Evolutionary conservation across 2,113 vertebrate genomes (phyloP).

Genomic region (Mungos mungo): DNA sequence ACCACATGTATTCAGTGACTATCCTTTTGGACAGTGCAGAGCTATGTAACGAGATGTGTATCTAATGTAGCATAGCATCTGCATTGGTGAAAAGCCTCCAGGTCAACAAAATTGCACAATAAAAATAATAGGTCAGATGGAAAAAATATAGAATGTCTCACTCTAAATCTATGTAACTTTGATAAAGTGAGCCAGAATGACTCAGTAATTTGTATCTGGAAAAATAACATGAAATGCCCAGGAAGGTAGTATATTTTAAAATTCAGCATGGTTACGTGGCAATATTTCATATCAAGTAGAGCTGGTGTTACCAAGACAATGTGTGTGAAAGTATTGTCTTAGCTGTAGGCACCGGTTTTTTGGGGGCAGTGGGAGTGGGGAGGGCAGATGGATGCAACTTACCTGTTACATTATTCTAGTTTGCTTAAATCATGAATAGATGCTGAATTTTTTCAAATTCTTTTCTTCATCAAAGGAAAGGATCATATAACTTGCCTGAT

Average conservation of each 20-base stretch:
- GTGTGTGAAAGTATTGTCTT: neutral
- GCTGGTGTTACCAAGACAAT: neutral
- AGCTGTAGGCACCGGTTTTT: neutral
- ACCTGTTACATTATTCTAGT: neutral
- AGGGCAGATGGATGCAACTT: neutral
- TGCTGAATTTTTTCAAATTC: neutral
- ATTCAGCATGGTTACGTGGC: neutral
- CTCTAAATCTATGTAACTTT: neutral
- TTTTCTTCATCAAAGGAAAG: neutral
- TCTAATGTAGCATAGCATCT: neutral
- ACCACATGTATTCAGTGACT: neutral
- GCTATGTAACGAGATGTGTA: neutral
- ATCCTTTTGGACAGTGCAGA: neutral
- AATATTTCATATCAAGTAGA: neutral
- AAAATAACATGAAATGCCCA: neutral
- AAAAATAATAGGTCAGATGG: neutral
- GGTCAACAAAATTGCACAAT: neutral
- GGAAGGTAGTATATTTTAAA: neutral
- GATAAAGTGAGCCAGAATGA: neutral
- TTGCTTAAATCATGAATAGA: neutral
- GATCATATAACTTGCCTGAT: neutral
- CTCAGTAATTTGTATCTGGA: neutral
- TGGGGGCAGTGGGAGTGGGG: neutral
- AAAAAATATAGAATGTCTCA: neutral
- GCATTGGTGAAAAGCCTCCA: neutral